Evolutionary conservation across 2,113 vertebrate genomes (phyloP).

Genomic region (Eulacestoma nigropectus): DNA sequence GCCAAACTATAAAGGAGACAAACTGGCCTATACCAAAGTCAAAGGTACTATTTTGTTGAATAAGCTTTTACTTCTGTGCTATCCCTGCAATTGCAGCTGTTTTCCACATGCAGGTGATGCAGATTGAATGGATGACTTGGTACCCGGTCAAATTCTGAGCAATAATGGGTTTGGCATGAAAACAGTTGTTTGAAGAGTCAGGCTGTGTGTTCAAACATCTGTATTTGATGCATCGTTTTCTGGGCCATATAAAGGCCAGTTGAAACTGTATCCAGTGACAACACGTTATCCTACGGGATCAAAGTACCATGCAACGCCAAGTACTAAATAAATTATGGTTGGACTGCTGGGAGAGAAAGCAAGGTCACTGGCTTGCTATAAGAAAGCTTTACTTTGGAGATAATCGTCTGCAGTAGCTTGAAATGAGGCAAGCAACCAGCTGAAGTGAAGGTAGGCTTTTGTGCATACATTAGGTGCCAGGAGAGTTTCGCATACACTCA

Average conservation of each 20-base stretch:
- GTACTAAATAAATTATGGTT: slow-evolving; percentile 5
- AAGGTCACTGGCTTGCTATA: not conserved
- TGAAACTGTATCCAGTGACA: not conserved
- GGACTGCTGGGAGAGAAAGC: not conserved
- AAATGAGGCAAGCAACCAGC: not conserved
- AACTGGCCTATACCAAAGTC: not conserved
- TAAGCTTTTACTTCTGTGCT: not conserved
- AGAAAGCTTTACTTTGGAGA: slow-evolving; percentile 1
- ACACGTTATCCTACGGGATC: not conserved
- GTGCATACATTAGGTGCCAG: not conserved
- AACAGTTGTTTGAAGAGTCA: not conserved
- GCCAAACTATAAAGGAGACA: not conserved
- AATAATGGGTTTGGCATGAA: not conserved
- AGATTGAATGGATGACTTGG: not conserved
- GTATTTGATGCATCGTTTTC: not conserved
- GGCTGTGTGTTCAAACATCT: not conserved
- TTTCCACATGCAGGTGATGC: not conserved
- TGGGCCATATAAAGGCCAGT: not conserved
- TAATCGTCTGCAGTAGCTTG: slow-evolving; percentile 19
- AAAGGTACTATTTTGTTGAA: not conserved
- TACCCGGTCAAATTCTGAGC: not conserved
- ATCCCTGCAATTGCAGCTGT: not conserved
- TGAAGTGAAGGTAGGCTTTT: not conserved
- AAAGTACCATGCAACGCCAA: not conserved
- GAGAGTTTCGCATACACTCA: not conserved